A percentile compares a stretch with the other conserved stretches of the same genome.
These are phyloP conservation scores for Spodoptera frugiperda DNA, from an alignment of 1,140 invertebrate species.

Conservation along the genomic window DNA sequence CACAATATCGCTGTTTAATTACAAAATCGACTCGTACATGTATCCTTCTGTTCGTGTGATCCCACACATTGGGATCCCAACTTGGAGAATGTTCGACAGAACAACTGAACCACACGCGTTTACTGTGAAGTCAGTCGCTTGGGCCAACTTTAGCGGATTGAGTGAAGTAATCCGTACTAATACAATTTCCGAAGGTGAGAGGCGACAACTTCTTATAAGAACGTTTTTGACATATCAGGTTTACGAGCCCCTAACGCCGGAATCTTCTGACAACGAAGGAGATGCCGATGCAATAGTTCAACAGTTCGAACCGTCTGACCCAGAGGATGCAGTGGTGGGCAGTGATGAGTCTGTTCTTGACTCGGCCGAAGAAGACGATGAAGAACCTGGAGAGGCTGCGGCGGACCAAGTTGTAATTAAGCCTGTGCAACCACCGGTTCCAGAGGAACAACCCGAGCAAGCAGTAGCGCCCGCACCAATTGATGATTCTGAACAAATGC, in stretches of 20 bases:
- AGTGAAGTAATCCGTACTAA: slow-evolving; percentile 4
- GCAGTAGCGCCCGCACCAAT: no score
- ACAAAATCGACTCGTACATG: neutral
- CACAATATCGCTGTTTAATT: neutral
- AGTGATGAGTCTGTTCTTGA: no score
- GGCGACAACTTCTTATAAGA: neutral
- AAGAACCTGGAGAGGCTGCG: no score
- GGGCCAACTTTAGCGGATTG: neutral
- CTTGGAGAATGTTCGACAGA: slow-evolving; percentile 20
- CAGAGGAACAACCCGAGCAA: no score
- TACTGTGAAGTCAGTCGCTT: slow-evolving; percentile 6
- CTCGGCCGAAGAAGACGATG: no score
- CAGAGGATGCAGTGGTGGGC: no score
- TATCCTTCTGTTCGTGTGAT: neutral
- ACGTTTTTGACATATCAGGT: slow-evolving; percentile 12
- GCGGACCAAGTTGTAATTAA: no score
- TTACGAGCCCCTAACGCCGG: neutral
- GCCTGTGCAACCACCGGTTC: no score
- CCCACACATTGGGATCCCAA: slow-evolving; percentile 14
- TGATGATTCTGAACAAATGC: no score
- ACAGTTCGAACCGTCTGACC: no score
- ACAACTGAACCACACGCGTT: neutral
- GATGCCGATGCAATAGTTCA: neutral
- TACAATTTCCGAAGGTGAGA: slow-evolving; percentile 4
- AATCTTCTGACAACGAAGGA: neutral